A percentile compares a stretch with the other conserved stretches of the same genome.
These are phyloP conservation scores for Cyanoderma ruficeps DNA, from an alignment of 2,113 vertebrate genomes.

Conservation along the genomic window DNA sequence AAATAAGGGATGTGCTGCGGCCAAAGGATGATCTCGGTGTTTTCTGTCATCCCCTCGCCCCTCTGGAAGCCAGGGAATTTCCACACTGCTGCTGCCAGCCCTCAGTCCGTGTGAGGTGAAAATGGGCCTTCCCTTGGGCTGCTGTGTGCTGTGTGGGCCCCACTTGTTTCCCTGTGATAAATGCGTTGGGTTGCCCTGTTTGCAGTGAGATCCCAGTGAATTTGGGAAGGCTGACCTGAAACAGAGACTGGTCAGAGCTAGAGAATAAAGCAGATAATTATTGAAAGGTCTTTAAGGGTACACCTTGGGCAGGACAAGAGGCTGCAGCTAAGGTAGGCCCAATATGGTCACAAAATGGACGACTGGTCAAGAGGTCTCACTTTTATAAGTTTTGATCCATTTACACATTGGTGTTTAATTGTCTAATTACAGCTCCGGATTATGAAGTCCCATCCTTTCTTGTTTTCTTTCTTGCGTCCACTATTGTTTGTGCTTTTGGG, in stretches of 20 bases:
- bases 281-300: not conserved
- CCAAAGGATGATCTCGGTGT: too few relatives aligned
- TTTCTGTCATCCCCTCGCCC: not conserved
- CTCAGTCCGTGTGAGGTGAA: rapidly evolving
- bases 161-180: rapidly evolving
- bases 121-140: not conserved
- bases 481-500: not conserved
- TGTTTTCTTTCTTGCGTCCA: not conserved
- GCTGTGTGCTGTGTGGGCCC: not conserved
- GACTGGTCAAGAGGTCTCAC: rapidly evolving
- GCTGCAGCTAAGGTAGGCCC: too few relatives aligned
- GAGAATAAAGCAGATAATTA: not conserved
- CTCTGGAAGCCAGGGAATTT: not conserved
- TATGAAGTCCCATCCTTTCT: not conserved
- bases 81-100: rapidly evolving
- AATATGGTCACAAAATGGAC: not conserved
- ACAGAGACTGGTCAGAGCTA: not conserved
- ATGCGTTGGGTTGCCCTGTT: not conserved
- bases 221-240: not conserved
- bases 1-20: not conserved
- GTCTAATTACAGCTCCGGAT: not conserved
- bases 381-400: not conserved
- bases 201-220: not conserved
- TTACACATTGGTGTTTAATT: not conserved
- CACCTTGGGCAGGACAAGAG: too few relatives aligned